Evolutionary conservation across 2,888 invertebrate genomes (phyloP), one percentile per base, ranked within the genome.

Genomic region (Laothoe populi): DNA sequence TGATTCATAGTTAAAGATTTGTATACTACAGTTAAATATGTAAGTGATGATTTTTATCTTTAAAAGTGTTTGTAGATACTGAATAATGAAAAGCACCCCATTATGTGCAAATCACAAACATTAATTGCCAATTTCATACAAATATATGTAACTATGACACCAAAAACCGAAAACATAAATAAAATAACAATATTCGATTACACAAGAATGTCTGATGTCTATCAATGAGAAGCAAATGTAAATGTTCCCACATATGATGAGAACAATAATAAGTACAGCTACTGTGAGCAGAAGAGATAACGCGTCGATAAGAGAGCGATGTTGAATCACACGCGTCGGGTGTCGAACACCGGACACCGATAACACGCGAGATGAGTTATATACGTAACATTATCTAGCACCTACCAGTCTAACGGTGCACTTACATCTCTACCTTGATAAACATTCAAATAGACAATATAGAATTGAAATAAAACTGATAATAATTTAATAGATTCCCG

Each of bases 341-440:
- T 16, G 49, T n/a, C 31, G 16, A 16, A 16, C 53, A 53, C 53
- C 53, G 48, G 62, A 59, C 44, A 58, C 61, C 45, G 59, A 57
- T 7, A 48, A 63, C 61, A 16, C 26, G 46, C 44, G 8, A 59
- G 61, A 64, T 57, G 24, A 23, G 53, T 31, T 58, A 59, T 59
- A 26, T 31, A 57, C 59, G 40, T n/a, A 40, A 26, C 21, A 19
- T 53, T 53, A 53, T 53, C 53, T 53, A n/a, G 21, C 53, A 40
- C 40, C 13, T 45, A 49, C 13, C n/a, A 31, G 48, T 60, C 45
- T 59, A 45, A 19, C 38, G 38, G 38, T 5, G 2, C 24, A n/a
- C 26, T 24, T 4, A 26, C 49, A 49, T 38, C 38, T 11, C 38
- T 24, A 7, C n/a, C 5, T 4, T 13, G 38, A 38, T 1, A 13